Base-by-base conservation (phyloP, 2,888 invertebrate genomes). In the Xiphydria camelus region DNA sequence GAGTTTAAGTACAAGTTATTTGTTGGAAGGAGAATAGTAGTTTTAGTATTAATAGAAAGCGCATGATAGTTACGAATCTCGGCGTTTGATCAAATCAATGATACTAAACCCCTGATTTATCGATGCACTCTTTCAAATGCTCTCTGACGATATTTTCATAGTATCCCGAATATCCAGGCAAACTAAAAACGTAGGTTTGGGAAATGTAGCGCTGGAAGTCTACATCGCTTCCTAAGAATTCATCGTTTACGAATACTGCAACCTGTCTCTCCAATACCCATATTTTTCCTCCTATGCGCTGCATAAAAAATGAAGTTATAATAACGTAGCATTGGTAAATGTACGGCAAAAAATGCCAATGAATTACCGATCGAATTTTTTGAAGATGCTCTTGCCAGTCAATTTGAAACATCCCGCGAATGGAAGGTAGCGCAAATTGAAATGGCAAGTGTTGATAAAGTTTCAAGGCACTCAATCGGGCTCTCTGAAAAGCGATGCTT, bases 221-320 rank as follows among this genome's bases (percentile, higher is more conserved):
- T 1, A 72, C 62, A 37, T 80, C 79, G 31, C 80, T 81, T 1
- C 84, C 84, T 20, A 84, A 62, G 49, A 79, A 78, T 41, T 76
- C 64, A 5, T 76, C 77, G 51, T 83, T 76, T 2, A 76, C 52
- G 49, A 82, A 75, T 1, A 84, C 77, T 4, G 77, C 79, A 1
- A 82, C 81, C 34, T 75, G 72, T 25, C 75, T 76, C 21, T 64
- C 54, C 15, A 81, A 57, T 7, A 76, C 75, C 75, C 79, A 82
- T 4, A 79, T 68, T 35, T 74, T 52, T 1, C 77, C 77, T 5
- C 82, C 82, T 17, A 57, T 29, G 39, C 42, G 35, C 62, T 62
- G n/a, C n/a, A 39, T 14, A 41, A 25, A 40, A 47, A 37, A 25
- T 3, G 21, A 32, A 17, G 17, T 18, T 9, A 12, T 31, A 15